phyloP scores from a whole-genome alignment of 2,113 vertebrate genomes.

The Polypterus senegalus region DNA sequence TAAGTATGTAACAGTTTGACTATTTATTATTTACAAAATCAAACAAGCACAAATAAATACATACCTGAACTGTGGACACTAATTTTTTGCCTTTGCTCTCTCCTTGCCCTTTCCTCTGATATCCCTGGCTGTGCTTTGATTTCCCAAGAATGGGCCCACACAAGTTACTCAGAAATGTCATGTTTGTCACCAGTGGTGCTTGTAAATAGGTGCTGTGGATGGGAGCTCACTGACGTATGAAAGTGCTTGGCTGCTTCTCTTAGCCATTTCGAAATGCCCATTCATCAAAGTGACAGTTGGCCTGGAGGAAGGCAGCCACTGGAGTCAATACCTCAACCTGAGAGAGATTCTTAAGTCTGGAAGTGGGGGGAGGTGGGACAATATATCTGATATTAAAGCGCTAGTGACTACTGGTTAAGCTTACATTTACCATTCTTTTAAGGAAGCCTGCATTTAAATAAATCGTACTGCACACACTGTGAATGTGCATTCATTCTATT shows the following conservation, averaged over 20 bases:
- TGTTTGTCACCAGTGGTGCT: neutral
- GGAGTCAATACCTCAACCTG: conserved; percentile 19
- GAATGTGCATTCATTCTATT: neutral
- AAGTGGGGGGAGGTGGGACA: neutral
- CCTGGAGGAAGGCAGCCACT: conserved; percentile 32
- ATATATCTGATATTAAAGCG: neutral
- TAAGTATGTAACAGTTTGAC: no score
- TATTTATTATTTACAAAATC: no score
- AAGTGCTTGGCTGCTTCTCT: conserved; percentile 5
- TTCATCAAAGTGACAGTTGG: conserved; percentile 50
- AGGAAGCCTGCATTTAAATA: neutral
- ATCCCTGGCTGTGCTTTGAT: neutral
- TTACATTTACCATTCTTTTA: no score
- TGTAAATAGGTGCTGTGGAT: neutral
- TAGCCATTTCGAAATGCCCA: conserved; percentile 28
- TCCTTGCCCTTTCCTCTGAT: neutral
- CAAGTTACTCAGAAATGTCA: neutral
- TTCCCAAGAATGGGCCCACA: conserved; percentile 2
- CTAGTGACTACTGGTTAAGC: neutral
- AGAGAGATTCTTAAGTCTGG: conserved; percentile 17
- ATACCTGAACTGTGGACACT: no score
- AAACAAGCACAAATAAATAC: no score
- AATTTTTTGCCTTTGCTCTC: no score
- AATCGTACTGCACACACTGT: neutral
- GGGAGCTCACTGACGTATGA: neutral